Base-by-base conservation (phyloP, 2,888 invertebrate genomes). In the Rhopalosiphum nymphaeae region DNA sequence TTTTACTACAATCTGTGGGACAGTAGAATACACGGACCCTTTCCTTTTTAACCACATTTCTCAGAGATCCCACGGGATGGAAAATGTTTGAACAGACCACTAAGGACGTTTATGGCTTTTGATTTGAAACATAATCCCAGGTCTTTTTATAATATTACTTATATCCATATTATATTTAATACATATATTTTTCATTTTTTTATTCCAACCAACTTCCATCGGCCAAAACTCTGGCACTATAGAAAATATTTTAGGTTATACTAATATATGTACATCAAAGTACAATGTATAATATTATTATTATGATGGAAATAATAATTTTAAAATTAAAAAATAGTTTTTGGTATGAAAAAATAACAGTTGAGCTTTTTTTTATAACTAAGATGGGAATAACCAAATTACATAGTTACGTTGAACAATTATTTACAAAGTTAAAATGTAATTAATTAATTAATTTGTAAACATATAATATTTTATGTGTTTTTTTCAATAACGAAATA, bases 21-120 rank as follows among this genome's bases (percentile, higher is more conserved):
- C 44, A 85, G 44, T 44, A 44, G 25, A 44, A 42, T 44, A 44
- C 44, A 85, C 44, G 3, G 44, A 85, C 36, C 85, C 26, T 44
- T 67, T 85, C 26, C 85, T 85, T 85, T 85, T 85, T 85, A 85
- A 85, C 85, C 44, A 85, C 85, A 85, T 85, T 44, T 85, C 44
- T 85, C 85, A 44, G 44, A 42, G 7, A 26, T 85, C 85, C 44
- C 85, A 13, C n/a, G 85, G 85, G 53, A 53, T 21, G 21, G 85
- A 3, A 42, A 85, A 85, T 85, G 44, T 85, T 85, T 85, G 85
- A 85, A 25, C 85, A 44, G 44, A 85, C 44, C 25, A 42, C 44
- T 44, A 26, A 44, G 26, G 85, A 85, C 44, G 85, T 44, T 85
- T 85, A 85, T 85, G 11, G 85, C 11, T 85, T 85, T 85, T 85